Evolutionary conservation across 2,797 vertebrate species (phyloP).

Genomic region (Siniperca scherzeri): DNA sequence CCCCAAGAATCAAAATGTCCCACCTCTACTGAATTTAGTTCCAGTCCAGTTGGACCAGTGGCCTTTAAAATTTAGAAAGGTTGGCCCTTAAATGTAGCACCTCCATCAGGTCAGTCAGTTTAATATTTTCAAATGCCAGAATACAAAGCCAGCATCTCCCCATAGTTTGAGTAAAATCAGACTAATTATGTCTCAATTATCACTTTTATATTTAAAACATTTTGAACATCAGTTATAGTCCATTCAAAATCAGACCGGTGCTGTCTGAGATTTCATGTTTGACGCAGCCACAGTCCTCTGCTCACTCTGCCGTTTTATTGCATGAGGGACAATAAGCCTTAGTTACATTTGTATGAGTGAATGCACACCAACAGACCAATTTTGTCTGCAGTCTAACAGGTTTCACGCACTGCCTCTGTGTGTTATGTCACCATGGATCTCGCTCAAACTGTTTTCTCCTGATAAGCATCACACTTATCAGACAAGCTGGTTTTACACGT

Average conservation of each 20-base stretch:
- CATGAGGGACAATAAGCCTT: slow-evolving; percentile 60
- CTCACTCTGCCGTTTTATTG: slow-evolving; percentile 45
- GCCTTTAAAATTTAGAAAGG: not conserved
- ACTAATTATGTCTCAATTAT: not conserved
- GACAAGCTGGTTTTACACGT: slow-evolving; percentile 12
- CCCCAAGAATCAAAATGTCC: not conserved
- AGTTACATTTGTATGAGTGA: slow-evolving; percentile 64
- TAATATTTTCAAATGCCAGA: not conserved
- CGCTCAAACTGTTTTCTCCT: slow-evolving; percentile 37
- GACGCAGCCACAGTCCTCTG: slow-evolving; percentile 3
- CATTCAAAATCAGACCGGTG: not conserved
- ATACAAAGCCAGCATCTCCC: not conserved
- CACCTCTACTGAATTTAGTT: not conserved
- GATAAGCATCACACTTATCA: slow-evolving; percentile 40
- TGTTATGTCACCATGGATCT: slow-evolving; percentile 60
- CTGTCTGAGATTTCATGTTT: not conserved
- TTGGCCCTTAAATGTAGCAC: not conserved
- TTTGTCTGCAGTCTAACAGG: slow-evolving; percentile 53
- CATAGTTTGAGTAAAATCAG: not conserved
- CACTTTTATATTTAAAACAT: not conserved
- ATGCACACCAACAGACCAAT: slow-evolving; percentile 65
- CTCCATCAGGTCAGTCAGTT: too few relatives aligned
- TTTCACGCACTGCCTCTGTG: slow-evolving; percentile 58
- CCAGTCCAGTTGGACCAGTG: not conserved
- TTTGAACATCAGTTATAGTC: not conserved